Base-by-base conservation (phyloP, 1,140 invertebrate genomes). In the Brachionus sp. region DNA sequence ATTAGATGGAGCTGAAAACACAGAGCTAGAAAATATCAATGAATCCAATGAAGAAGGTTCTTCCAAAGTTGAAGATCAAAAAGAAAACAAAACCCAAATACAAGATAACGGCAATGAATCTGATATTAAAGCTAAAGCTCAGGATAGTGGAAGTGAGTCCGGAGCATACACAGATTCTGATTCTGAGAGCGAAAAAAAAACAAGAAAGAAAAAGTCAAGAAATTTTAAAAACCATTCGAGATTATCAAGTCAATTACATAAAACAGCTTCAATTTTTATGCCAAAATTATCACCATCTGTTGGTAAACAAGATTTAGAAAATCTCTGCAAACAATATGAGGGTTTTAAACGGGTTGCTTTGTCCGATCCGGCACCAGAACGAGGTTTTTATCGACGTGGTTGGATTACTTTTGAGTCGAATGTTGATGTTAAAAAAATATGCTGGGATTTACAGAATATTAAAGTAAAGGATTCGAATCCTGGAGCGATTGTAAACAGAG, bases 361-460 rank as follows among this genome's bases (percentile, higher is more conserved):
- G 68, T 96, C 97, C 0, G 98, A 99, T 90, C 97, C 98, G 1
- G 92, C 97, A 86, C 77, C 77, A 12, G 93, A 95, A 0, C 97
- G 99, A 86, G 91, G 95, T 46, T 99, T 97, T 93, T 94, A 95
- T 88, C 92, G 97, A 29, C 92, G 96, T 68, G 98, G 96, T 53
- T 99, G 97, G 97, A 96, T 98, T 4, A 98, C 97, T 0, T 99
- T 98, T 89, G 93, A 95, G 85, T 90, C 95, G 46, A 93, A 96
- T 87, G 96, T 98, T 6, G 98, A 98, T 87, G 98, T 99, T 84
- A 98, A 98, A 88, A 96, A 99, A 88, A 98, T 99, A 83, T 99
- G 97, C 88, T 99, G 96, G 96, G 96, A 95, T 88, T 91, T 99
- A 9, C 98, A 98, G 87, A 98, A 96, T 86, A 95, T 97, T 84